Percentiles rank a stretch among this genome's conserved stretches.
Conservation (phyloP, 2,888 invertebrate species). For the Caenorhabditis macrosperma region DNA sequence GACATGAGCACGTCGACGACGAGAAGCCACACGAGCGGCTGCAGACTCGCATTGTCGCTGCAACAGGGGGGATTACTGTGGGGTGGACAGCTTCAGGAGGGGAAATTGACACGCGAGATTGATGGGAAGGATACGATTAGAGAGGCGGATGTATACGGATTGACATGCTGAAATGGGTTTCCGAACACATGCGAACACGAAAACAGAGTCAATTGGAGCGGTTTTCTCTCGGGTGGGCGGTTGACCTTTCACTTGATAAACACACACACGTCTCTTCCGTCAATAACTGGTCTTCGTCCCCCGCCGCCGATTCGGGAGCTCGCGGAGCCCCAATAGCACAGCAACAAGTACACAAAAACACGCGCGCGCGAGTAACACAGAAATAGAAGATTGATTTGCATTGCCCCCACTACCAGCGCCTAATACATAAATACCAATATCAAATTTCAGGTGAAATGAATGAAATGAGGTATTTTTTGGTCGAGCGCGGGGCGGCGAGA, state of each 20-base stretch:
- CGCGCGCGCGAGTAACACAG: conserved; percentile 11
- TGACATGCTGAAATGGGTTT: conserved; percentile 42
- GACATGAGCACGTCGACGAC: conserved; percentile 66
- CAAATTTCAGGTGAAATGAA: conserved; percentile 49
- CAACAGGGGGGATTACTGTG: conserved; percentile 52
- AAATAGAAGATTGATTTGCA: conserved; percentile 55
- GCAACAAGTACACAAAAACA: conserved; percentile 46
- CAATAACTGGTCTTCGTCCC: neutral
- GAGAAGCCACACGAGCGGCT: conserved; percentile 67
- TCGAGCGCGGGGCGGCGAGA: neutral
- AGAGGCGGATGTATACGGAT: conserved; percentile 39
- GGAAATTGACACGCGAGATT: conserved; percentile 51
- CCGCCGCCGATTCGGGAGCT: no score
- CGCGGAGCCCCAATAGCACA: conserved; percentile 3
- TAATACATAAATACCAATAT: conserved; percentile 54
- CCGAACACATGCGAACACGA: conserved; percentile 5
- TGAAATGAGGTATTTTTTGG: conserved; percentile 43
- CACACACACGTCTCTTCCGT: neutral
- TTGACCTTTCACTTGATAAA: conserved; percentile 3
- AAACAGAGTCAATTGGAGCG: conserved; percentile 35
- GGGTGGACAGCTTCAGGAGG: conserved; percentile 20
- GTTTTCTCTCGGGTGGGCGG: conserved; percentile 27
- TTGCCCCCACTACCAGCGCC: no score
- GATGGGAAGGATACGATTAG: conserved; percentile 45
- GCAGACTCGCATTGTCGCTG: conserved; percentile 65